These are phyloP conservation scores for Calameuta pallipes DNA, from an alignment of 2,888 invertebrate genomes.

Conservation along the genomic window DNA sequence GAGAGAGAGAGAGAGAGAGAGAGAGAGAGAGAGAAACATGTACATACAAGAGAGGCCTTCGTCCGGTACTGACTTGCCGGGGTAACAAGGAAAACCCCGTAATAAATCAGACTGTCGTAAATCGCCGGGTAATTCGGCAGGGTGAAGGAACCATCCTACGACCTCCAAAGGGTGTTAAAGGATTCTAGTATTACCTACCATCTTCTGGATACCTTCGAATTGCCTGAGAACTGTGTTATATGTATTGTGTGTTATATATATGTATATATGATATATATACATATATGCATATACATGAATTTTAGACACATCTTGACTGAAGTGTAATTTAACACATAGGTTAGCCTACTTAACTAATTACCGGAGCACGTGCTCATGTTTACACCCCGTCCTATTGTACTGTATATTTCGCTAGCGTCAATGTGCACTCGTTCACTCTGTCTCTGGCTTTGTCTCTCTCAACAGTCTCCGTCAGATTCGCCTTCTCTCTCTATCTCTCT, in stretches of 20 bases:
- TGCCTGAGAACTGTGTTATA: background rate
- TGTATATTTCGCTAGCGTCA: constrained; percentile 4
- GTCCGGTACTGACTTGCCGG: background rate
- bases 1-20: too few relatives aligned
- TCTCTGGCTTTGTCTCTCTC: constrained; percentile 22
- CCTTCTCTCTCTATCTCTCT: constrained; percentile 28
- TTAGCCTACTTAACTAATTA: constrained; percentile 44
- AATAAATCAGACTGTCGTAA: constrained; percentile 48
- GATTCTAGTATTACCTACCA: background rate
- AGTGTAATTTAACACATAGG: constrained; percentile 24
- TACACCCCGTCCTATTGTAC: constrained; percentile 27
- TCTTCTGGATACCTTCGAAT: background rate
- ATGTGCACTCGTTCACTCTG: constrained; percentile 7
- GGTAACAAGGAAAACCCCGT: constrained; percentile 19
- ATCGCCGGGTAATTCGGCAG: constrained; percentile 42
- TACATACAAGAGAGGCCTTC: background rate
- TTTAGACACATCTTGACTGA: background rate
- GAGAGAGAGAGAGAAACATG: background rate
- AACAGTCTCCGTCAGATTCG: constrained; percentile 5
- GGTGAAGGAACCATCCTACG: constrained; percentile 6
- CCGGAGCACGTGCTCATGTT: constrained; percentile 42
- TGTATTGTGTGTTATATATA: background rate
- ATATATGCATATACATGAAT: background rate
- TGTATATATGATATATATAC: too few relatives aligned
- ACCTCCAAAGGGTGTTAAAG: background rate